Conservation (phyloP, 2,797 vertebrate genomes). For the Microctenopoma steveboyesi region DNA sequence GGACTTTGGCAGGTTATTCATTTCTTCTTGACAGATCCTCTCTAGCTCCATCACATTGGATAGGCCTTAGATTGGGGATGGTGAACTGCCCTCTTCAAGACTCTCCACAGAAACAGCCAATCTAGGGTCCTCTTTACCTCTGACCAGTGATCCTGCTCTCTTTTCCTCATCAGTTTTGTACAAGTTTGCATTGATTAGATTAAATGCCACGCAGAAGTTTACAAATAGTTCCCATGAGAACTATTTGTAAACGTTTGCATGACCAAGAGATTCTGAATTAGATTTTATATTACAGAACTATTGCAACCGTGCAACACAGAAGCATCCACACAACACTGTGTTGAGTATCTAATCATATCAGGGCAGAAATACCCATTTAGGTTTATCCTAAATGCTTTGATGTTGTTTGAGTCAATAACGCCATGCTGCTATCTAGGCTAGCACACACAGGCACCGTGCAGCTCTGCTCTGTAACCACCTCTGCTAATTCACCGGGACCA, state of each 20-base stretch:
- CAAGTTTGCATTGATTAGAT: too few relatives aligned
- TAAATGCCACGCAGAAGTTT: too few relatives aligned
- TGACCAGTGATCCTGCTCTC: too few relatives aligned
- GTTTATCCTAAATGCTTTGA: constrained; percentile 8
- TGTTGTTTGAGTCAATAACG: constrained; percentile 36
- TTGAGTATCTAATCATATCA: too few relatives aligned
- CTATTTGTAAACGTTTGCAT: too few relatives aligned
- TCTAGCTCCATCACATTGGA: neutral
- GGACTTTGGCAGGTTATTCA: neutral
- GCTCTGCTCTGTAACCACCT: constrained; percentile 40
- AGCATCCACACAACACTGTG: too few relatives aligned
- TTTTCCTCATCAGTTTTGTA: too few relatives aligned
- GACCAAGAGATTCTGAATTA: too few relatives aligned
- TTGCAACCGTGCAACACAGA: too few relatives aligned
- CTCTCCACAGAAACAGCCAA: neutral
- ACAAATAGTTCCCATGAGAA: too few relatives aligned
- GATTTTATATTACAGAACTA: too few relatives aligned
- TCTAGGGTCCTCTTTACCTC: too few relatives aligned
- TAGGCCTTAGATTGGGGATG: neutral
- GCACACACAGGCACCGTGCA: constrained; percentile 11
- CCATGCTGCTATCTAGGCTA: constrained; percentile 1
- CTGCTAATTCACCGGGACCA: constrained; percentile 35
- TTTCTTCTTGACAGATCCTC: neutral
- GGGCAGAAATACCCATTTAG: neutral
- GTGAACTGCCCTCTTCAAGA: neutral